A percentile compares a stretch with the other conserved stretches of the same genome.
These are phyloP conservation scores for Platerodrilus igneus DNA, from an alignment of 2,888 invertebrate genomes.

Conservation along the genomic window DNA sequence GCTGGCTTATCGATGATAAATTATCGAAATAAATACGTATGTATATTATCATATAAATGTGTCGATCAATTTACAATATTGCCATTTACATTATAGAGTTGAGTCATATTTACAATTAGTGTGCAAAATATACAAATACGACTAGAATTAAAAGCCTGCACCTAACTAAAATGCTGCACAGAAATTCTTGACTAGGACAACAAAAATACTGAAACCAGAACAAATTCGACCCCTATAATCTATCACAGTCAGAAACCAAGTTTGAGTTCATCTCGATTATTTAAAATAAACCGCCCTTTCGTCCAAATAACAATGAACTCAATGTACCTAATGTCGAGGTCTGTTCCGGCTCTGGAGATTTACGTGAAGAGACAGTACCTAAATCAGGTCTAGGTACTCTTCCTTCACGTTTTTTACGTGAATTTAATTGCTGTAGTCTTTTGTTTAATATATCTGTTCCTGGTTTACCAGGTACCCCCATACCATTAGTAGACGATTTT, in stretches of 20 bases:
- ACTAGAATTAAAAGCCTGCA: too few relatives aligned
- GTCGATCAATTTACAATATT: too few relatives aligned
- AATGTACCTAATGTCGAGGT: conserved; percentile 63
- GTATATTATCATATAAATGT: too few relatives aligned
- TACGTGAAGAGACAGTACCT: conserved; percentile 51
- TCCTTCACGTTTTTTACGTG: conserved; percentile 52
- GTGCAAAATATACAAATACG: too few relatives aligned
- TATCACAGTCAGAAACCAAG: not conserved
- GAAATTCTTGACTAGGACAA: too few relatives aligned
- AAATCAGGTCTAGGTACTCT: conserved; percentile 58
- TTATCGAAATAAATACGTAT: too few relatives aligned
- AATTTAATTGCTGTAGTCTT: conserved; percentile 48
- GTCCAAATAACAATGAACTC: conserved; percentile 74
- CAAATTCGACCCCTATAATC: too few relatives aligned
- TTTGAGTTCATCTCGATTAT: conserved; percentile 6
- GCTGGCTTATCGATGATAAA: too few relatives aligned
- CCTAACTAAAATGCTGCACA: too few relatives aligned
- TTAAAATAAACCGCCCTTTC: conserved; percentile 80
- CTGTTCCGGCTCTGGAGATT: conserved; percentile 30
- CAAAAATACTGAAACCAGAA: too few relatives aligned
- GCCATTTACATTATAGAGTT: too few relatives aligned
- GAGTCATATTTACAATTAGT: too few relatives aligned
- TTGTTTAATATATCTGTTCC: conserved; percentile 55
- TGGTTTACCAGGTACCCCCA: conserved; percentile 59
- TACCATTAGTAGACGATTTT: conserved; percentile 40